Conservation (phyloP, 1,140 invertebrate genomes). For the Delia radicum region DNA sequence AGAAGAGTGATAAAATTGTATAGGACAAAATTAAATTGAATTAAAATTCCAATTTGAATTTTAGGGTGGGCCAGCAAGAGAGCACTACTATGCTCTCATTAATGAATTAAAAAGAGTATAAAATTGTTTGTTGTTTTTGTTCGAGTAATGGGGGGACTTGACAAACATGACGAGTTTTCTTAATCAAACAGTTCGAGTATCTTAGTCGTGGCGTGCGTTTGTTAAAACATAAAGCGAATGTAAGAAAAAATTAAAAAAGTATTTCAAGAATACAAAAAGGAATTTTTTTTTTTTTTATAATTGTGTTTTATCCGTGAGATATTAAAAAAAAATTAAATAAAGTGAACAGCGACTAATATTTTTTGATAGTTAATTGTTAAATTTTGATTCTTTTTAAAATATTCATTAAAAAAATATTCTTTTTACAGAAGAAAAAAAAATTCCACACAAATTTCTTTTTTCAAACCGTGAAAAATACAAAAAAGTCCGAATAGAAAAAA, state of each 20-base stretch:
- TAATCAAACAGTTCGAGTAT: constrained; percentile 28
- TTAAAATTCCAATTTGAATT: background rate
- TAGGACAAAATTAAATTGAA: background rate
- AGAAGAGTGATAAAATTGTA: background rate
- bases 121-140: background rate
- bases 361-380: background rate
- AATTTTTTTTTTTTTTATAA: background rate
- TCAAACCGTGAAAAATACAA: too few species aligned
- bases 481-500: background rate
- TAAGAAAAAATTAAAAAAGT: constrained; percentile 15
- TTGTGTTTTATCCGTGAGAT: background rate
- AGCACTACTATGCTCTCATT: background rate
- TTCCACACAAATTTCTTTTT: background rate
- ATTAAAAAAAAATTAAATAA: background rate
- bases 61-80: background rate
- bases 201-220: constrained; percentile 28
- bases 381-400: background rate
- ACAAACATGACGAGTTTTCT: constrained; percentile 6
- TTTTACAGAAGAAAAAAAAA: background rate
- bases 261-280: constrained; percentile 1
- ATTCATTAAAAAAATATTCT: background rate
- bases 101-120: background rate
- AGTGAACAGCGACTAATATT: background rate
- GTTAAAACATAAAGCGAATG: constrained; percentile 11
- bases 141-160: background rate